These are phyloP conservation scores for Aepyceros melampus DNA, from an alignment of 2,113 vertebrate species.

Conservation along the genomic window DNA sequence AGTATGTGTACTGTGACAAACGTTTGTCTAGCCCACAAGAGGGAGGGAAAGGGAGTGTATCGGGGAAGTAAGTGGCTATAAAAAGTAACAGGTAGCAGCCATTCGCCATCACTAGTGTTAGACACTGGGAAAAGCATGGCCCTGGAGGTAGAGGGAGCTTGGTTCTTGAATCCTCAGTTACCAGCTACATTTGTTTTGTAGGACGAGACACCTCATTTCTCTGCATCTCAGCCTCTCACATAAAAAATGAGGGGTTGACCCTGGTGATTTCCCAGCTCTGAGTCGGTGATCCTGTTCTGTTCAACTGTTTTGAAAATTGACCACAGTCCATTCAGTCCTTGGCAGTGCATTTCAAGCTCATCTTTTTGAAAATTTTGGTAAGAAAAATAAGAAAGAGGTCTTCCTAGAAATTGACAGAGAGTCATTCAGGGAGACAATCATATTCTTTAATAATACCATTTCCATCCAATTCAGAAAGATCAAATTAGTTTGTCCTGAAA, in stretches of 20 bases:
- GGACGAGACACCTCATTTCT: neutral
- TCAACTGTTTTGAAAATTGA: slow-evolving; percentile 50
- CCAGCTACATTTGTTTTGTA: neutral
- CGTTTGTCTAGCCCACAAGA: neutral
- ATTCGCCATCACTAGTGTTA: neutral
- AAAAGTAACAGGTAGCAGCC: neutral
- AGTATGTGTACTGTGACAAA: neutral
- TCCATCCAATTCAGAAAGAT: slow-evolving; percentile 20
- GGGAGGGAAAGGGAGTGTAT: neutral
- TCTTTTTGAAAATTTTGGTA: slow-evolving; percentile 39
- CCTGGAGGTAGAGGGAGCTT: neutral
- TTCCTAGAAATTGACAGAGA: slow-evolving; percentile 22
- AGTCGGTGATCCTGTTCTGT: slow-evolving; percentile 6
- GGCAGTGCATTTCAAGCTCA: neutral
- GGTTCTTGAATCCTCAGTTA: neutral
- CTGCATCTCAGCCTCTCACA: neutral
- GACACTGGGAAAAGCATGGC: neutral
- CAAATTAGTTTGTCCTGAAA: neutral
- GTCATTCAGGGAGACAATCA: neutral
- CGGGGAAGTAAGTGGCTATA: neutral
- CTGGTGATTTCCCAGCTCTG: neutral
- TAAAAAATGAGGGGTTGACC: neutral
- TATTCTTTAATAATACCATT: slow-evolving; percentile 21
- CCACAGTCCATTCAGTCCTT: neutral
- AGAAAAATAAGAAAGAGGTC: slow-evolving; percentile 14